phyloP scores from a whole-genome alignment of 2,113 vertebrate species.

The Platichthys stellatus region DNA sequence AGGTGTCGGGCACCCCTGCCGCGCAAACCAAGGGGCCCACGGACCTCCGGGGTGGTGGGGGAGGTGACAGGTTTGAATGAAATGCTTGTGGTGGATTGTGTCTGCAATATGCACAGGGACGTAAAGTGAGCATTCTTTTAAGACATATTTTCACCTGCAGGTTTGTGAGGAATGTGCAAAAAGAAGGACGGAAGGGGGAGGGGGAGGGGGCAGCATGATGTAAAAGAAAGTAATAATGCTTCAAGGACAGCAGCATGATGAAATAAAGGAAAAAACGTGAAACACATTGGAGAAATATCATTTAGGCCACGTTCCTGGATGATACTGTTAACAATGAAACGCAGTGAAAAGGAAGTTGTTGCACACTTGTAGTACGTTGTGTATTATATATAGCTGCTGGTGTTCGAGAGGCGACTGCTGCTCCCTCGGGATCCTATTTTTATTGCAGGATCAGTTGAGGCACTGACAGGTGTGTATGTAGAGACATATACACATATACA shows the following conservation, averaged over 20 bases:
- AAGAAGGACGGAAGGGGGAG: background rate
- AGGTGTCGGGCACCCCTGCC: conserved; percentile 35
- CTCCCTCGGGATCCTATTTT: conserved; percentile 31
- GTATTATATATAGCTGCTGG: conserved; percentile 44
- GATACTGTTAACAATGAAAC: background rate
- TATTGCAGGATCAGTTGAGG: conserved; percentile 33
- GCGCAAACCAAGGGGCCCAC: conserved; percentile 9
- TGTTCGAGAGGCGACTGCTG: conserved; percentile 14
- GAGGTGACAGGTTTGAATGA: conserved; percentile 18
- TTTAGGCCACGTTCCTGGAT: conserved; percentile 2
- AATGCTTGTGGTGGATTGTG: conserved; percentile 1
- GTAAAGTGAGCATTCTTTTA: background rate
- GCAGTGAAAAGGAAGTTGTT: background rate
- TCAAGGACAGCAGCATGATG: conserved; percentile 32
- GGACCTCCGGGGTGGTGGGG: conserved; percentile 7
- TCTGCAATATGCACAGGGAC: background rate
- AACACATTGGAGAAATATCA: background rate
- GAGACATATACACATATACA: background rate
- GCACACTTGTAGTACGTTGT: conserved; percentile 18
- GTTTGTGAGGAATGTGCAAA: background rate
- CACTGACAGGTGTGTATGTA: conserved; percentile 23
- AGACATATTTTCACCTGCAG: conserved; percentile 3
- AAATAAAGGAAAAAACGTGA: conserved; percentile 35
- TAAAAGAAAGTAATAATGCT: conserved; percentile 34
- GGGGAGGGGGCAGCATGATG: conserved; percentile 18